Evolutionary conservation across 2,113 vertebrate genomes (phyloP).

Genomic region (Sminthopsis crassicaudata): DNA sequence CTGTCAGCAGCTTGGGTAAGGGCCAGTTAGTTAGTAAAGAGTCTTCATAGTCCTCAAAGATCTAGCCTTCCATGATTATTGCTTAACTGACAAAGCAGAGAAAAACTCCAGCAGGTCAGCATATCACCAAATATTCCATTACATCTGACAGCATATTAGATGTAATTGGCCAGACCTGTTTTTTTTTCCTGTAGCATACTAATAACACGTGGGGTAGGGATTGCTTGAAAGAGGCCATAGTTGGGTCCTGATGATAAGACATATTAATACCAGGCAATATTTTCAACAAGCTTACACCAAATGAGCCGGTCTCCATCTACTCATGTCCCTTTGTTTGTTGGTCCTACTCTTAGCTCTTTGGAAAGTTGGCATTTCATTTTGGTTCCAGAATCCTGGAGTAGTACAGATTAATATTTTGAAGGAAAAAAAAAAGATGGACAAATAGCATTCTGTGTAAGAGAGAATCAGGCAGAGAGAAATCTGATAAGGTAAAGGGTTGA

Average conservation of each 20-base stretch:
- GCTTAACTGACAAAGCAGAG: constrained; percentile 32
- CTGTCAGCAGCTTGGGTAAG: background rate
- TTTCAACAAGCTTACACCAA: background rate
- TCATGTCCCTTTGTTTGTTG: constrained; percentile 14
- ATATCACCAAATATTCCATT: background rate
- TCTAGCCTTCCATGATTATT: constrained; percentile 2
- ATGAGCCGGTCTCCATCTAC: constrained; percentile 32
- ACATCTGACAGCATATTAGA: background rate
- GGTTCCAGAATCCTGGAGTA: constrained; percentile 14
- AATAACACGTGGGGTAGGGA: background rate
- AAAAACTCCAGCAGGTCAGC: background rate
- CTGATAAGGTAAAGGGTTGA: constrained; percentile 43
- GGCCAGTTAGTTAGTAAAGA: background rate
- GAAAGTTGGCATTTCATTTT: constrained; percentile 49
- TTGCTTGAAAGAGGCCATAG: constrained; percentile 14
- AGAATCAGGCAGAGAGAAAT: constrained; percentile 54
- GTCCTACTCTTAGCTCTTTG: background rate
- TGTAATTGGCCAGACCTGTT: background rate
- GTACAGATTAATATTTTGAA: constrained; percentile 36
- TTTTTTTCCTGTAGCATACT: background rate
- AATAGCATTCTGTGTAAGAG: constrained; percentile 48
- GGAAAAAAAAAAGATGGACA: constrained; percentile 30
- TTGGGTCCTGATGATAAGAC: constrained; percentile 38
- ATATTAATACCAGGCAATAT: constrained; percentile 16
- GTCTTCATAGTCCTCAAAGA: background rate